Evolutionary conservation across 2,888 invertebrate genomes (phyloP).

Genomic region (Lasioglossum lativentre): DNA sequence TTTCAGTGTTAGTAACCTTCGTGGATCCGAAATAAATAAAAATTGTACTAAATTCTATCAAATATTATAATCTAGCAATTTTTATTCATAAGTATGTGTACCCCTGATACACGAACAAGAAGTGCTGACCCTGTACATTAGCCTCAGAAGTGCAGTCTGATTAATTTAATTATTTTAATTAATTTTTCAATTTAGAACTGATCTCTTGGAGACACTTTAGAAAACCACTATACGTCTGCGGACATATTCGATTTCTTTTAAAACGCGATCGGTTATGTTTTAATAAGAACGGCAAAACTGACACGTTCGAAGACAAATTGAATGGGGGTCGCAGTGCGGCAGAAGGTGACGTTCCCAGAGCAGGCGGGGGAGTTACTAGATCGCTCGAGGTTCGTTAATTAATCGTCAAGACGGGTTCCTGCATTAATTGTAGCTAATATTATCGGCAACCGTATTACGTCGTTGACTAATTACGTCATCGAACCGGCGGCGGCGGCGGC

Average conservation of each 20-base stretch:
- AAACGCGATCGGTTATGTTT: not conserved
- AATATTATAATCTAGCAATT: too few relatives aligned
- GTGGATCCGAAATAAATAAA: too few relatives aligned
- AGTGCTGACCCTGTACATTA: too few relatives aligned
- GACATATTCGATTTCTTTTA: not conserved
- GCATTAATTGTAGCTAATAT: constrained; percentile 68
- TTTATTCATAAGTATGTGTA: too few relatives aligned
- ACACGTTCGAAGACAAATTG: not conserved
- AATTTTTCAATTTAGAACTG: too few relatives aligned
- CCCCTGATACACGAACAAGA: too few relatives aligned
- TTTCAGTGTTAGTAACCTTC: too few relatives aligned
- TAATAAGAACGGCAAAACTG: not conserved
- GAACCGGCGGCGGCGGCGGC: constrained; percentile 34
- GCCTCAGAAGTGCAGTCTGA: too few relatives aligned
- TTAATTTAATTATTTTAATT: too few relatives aligned
- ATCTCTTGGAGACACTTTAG: not conserved
- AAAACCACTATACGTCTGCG: not conserved
- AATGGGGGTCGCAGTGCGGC: not conserved
- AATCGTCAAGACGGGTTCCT: constrained; percentile 36
- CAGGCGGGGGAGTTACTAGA: constrained; percentile 27
- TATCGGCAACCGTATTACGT: constrained; percentile 66
- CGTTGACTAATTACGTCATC: constrained; percentile 63
- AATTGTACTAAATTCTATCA: too few relatives aligned
- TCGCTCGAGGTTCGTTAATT: constrained; percentile 57
- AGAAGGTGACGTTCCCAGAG: not conserved